Evolutionary conservation across 2,797 vertebrate genomes (phyloP), one percentile per base, ranked within the genome.

Genomic region (Strix occidentalis): DNA sequence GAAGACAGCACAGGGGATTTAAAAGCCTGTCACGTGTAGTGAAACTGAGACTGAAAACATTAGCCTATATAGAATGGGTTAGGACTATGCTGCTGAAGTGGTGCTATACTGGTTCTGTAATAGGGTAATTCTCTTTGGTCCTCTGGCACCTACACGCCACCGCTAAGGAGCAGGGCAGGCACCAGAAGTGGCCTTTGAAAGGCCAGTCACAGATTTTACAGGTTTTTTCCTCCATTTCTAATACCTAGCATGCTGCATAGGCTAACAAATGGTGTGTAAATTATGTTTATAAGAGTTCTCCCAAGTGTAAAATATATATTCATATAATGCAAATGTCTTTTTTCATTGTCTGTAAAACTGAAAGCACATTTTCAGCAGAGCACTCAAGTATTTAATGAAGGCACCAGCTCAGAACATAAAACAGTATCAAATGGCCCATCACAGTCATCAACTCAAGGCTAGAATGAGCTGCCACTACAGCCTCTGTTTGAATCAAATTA

Each of bases 221-320:
- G 50, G 13, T 29, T 46, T 35, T 63, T 17, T 23, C 24, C 81
- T 24, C 54, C n/a, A 56, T 33, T 75, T 87, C 78, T 80, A 71
- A 54, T 35, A 83, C 8, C 39, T 37, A 45, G 41, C 48, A 83
- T 26, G 50, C 86, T 83, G 65, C 86, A 95, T 35, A 94, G 58
- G 33, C 60, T 90, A 88, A 79, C 80, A 96, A 96, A 96, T 87
- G 61, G 61, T 46, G 78, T 56, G 57, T 91, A 83, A 95, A 95
- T 90, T 83, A 92, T 56, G 63, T 86, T 95, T 91, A 35, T 50
- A 82, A 53, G 78, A 94, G 53, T 50, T 90, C 28, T 48, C 71
- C 20, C 90, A 89, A 78, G 78, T 68, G 71, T 91, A 81, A 95
- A 94, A 96, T 92, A 91, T 33, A 85, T 83, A 94, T 95, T 95